phyloP scores from a whole-genome alignment of 2,113 vertebrate genomes.

The Nematolebias whitei region DNA sequence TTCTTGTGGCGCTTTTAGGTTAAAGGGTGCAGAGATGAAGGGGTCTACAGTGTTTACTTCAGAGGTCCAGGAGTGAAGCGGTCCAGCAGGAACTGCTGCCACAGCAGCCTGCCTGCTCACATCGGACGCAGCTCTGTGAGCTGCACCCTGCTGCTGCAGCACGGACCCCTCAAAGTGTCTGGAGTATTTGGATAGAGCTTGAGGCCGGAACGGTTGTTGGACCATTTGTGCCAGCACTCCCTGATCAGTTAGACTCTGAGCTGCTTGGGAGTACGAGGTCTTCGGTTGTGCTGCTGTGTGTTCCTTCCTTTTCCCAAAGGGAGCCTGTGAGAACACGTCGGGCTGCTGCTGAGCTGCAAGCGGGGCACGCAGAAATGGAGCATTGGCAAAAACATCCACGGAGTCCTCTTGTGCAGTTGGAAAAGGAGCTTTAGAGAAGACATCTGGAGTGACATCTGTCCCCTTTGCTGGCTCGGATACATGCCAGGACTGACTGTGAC shows the following conservation, averaged over 20 bases:
- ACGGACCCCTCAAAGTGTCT: conserved; percentile 89
- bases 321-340: conserved; percentile 92
- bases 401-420: conserved; percentile 73
- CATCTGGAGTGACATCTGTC: conserved; percentile 68
- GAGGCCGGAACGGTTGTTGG: conserved; percentile 86
- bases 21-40: conserved; percentile 92
- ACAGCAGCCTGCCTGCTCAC: conserved; percentile 78
- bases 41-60: conserved; percentile 84
- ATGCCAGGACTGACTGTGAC: conserved; percentile 53
- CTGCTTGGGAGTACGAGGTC: conserved; percentile 18
- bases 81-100: conserved; percentile 78
- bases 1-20: conserved; percentile 87
- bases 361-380: conserved; percentile 84
- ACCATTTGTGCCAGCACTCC: conserved; percentile 68
- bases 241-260: conserved; percentile 64
- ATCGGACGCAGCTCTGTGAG: conserved; percentile 83
- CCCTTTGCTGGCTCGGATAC: conserved; percentile 45
- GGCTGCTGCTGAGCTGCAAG: conserved; percentile 69
- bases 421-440: conserved; percentile 92
- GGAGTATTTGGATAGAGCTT: conserved; percentile 92
- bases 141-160: conserved; percentile 79
- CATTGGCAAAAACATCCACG: conserved; percentile 89
- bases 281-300: conserved; percentile 51
- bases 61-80: conserved; percentile 84
- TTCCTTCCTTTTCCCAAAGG: conserved; percentile 90